Evolutionary conservation across 2,888 invertebrate genomes (phyloP).

Genomic region (Synanthedon andrenaeformis): DNA sequence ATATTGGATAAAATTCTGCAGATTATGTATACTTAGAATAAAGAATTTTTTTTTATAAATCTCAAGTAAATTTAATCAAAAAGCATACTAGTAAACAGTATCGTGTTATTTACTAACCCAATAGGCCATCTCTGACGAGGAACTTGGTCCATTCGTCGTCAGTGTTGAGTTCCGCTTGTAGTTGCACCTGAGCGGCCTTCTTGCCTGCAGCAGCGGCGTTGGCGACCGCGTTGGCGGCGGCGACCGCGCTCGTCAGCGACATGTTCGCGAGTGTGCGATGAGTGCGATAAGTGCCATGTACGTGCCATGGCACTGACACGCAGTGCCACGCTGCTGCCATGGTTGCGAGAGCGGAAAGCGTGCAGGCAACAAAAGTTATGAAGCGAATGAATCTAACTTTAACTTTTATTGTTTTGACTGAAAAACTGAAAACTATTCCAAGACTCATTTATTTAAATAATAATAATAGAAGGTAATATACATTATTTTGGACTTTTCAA

Average conservation of each 20-base stretch:
- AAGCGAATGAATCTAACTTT: no score
- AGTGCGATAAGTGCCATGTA: conserved; percentile 12
- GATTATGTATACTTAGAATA: no score
- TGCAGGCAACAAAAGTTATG: neutral
- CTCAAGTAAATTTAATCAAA: no score
- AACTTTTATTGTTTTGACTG: no score
- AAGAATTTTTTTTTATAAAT: no score
- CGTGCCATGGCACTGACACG: neutral
- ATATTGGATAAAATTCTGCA: no score
- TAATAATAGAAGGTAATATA: no score
- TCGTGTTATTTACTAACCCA: conserved; percentile 63
- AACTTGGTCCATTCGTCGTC: conserved; percentile 90
- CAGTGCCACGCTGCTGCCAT: neutral
- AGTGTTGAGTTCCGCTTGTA: conserved; percentile 83
- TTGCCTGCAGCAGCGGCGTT: conserved; percentile 71
- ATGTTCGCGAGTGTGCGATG: conserved; percentile 22
- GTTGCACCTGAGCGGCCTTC: conserved; percentile 80
- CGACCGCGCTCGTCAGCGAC: conserved; percentile 57
- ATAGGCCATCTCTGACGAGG: conserved; percentile 78
- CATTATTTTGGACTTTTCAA: no score
- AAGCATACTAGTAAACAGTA: no score
- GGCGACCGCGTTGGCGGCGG: conserved; percentile 46
- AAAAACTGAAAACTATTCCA: no score
- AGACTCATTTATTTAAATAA: no score
- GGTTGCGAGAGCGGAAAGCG: conserved; percentile 3